Conservation (phyloP, 2,113 vertebrate species). For the Forbesichthys papilliferus region DNA sequence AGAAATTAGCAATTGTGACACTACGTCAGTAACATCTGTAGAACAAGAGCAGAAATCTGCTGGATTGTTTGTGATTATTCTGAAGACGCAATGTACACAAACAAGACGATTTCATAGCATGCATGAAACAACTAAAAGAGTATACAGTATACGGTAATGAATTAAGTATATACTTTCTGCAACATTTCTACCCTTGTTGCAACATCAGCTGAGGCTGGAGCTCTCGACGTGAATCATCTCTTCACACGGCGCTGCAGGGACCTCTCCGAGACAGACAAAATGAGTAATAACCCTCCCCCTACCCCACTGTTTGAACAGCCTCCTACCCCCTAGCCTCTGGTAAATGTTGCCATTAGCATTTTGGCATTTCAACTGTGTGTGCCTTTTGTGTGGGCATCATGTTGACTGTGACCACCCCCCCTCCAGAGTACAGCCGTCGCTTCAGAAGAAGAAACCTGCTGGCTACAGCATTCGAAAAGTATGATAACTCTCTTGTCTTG, state of each 20-base stretch:
- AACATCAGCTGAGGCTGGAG: too few relatives aligned
- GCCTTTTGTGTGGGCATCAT: constrained; percentile 41
- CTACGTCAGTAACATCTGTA: too few relatives aligned
- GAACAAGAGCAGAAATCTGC: too few relatives aligned
- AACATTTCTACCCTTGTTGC: too few relatives aligned
- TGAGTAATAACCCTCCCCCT: constrained; percentile 64
- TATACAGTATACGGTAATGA: too few relatives aligned
- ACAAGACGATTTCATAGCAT: too few relatives aligned
- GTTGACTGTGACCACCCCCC: constrained; percentile 22
- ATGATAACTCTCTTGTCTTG: background rate
- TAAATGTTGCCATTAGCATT: constrained; percentile 84
- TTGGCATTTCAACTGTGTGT: constrained; percentile 77
- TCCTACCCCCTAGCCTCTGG: constrained; percentile 59
- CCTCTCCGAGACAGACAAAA: constrained; percentile 46
- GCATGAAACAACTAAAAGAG: too few relatives aligned
- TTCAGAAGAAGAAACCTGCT: background rate
- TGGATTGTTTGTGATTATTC: too few relatives aligned
- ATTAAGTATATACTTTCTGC: too few relatives aligned
- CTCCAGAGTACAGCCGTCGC: constrained; percentile 1
- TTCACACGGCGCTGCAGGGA: background rate
- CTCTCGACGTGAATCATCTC: background rate
- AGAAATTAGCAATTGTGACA: too few relatives aligned
- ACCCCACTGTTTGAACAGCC: constrained; percentile 69
- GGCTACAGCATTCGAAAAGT: constrained; percentile 2
- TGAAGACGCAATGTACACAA: too few relatives aligned